These are phyloP conservation scores for Lynx canadensis DNA, from an alignment of 2,113 vertebrate genomes.

Conservation along the genomic window DNA sequence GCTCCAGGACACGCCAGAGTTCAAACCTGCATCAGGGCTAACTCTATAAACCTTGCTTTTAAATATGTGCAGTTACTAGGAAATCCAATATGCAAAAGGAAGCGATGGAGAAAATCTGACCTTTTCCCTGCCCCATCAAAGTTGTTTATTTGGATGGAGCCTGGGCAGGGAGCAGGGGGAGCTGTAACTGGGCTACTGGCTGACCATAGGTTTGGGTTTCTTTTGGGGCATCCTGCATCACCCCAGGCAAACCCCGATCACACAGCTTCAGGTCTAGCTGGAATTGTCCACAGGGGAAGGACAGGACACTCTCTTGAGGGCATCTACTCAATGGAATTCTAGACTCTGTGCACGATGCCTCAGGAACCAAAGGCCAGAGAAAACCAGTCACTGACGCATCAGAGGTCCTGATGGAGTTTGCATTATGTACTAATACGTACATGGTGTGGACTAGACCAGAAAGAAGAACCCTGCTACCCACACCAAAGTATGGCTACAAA, in stretches of 20 bases:
- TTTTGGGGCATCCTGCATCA: not conserved
- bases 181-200: not conserved
- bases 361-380: conserved; percentile 27
- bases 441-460: not conserved
- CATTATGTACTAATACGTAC: not conserved
- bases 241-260: not conserved
- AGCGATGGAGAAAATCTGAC: not conserved
- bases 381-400: not conserved
- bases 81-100: not conserved
- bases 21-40: not conserved
- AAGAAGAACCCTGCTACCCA: not conserved
- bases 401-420: not conserved
- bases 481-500: not conserved
- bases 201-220: not conserved
- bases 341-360: not conserved
- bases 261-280: not conserved
- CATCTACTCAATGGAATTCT: not conserved
- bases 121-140: not conserved
- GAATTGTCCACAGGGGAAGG: not conserved
- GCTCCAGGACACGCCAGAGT: conserved; percentile 23
- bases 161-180: not conserved
- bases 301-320: not conserved
- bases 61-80: not conserved
- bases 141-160: not conserved
- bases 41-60: conserved; percentile 36